These are phyloP conservation scores for Delichon dasypus DNA, from an alignment of 2,797 vertebrate species.

Conservation along the genomic window DNA sequence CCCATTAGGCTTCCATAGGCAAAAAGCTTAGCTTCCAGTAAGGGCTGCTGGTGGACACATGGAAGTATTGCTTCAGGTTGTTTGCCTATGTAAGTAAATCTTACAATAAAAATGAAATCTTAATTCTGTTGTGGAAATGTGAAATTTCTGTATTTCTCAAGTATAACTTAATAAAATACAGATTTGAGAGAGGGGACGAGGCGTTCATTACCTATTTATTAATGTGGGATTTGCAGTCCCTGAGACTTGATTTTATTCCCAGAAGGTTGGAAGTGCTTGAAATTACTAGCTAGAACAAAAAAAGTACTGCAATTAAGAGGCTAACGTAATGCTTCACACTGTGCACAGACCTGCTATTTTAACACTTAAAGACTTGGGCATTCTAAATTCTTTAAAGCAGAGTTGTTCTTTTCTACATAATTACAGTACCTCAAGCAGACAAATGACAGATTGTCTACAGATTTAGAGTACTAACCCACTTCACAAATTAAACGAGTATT, in stretches of 20 bases:
- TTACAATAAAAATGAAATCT: not conserved
- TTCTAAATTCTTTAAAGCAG: not conserved
- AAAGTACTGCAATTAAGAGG: not conserved
- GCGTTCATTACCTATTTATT: not conserved
- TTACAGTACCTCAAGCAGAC: not conserved
- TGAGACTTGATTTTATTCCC: not conserved
- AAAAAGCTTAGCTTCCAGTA: not conserved
- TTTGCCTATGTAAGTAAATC: not conserved
- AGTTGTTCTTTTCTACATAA: not conserved
- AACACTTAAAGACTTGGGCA: not conserved
- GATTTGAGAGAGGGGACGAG: accelerated
- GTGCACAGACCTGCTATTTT: not conserved
- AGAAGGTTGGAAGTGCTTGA: not conserved
- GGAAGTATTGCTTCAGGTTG: not conserved
- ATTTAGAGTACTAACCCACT: not conserved
- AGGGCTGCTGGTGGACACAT: not conserved
- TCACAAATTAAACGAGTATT: not conserved
- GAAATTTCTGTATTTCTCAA: not conserved
- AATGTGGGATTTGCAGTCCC: not conserved
- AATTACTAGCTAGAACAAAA: not conserved
- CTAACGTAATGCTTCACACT: not conserved
- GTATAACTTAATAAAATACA: not conserved
- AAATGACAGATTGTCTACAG: not conserved
- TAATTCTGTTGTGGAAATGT: not conserved
- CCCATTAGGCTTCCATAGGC: not conserved